phyloP scores from a whole-genome alignment of 2,888 invertebrate genomes.

The Marronus borbonicus region DNA sequence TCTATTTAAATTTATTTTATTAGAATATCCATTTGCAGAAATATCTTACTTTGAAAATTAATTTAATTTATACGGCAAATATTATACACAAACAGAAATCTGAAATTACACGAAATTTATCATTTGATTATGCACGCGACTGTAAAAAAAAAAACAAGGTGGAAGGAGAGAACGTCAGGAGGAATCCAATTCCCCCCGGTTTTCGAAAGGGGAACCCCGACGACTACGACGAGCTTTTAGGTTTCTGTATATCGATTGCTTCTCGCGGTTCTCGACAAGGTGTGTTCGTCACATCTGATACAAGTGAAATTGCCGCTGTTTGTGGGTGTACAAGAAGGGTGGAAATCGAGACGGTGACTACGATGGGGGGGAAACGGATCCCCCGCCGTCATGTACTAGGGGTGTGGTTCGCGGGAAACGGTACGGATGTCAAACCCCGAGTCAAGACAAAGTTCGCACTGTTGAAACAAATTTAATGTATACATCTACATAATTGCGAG shows the following conservation, averaged over 20 bases:
- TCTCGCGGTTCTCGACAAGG: slow-evolving; percentile 66
- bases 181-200: slow-evolving; percentile 26
- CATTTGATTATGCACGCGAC: neutral
- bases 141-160: slow-evolving; percentile 34
- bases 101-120: neutral
- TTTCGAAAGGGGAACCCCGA: slow-evolving; percentile 48
- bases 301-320: slow-evolving; percentile 70
- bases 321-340: slow-evolving; percentile 62
- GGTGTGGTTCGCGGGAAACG: slow-evolving; percentile 42
- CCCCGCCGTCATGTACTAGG: slow-evolving; percentile 27
- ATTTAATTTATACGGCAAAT: too few relatives aligned
- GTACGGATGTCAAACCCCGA: slow-evolving; percentile 43
- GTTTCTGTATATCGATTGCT: slow-evolving; percentile 67
- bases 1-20: too few relatives aligned
- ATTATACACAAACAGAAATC: neutral
- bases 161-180: slow-evolving; percentile 41
- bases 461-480: slow-evolving; percentile 43
- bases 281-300: slow-evolving; percentile 70
- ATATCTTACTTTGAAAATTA: too few relatives aligned
- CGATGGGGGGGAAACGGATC: neutral
- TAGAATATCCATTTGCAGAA: too few relatives aligned
- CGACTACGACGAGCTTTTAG: slow-evolving; percentile 48
- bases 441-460: slow-evolving; percentile 27
- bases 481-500: slow-evolving; percentile 40
- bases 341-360: slow-evolving; percentile 49